Base-by-base conservation (phyloP, 2,888 invertebrate species). In the Ennomos quercinarius region DNA sequence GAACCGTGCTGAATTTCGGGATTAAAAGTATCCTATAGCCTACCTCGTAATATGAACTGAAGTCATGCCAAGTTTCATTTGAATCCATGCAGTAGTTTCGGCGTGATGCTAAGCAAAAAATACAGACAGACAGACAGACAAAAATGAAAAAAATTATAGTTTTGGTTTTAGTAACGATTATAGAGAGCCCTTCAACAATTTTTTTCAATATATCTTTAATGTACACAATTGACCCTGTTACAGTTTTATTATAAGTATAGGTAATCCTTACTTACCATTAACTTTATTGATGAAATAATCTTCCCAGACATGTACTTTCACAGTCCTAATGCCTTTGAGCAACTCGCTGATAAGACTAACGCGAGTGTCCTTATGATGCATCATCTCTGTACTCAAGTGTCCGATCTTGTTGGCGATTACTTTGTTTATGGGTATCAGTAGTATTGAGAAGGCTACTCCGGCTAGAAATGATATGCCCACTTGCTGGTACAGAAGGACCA, bases 251-350 rank as follows among this genome's bases (percentile, higher is more conserved):
- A n/a, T n/a, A n/a, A n/a, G n/a, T n/a, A n/a, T 13, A 48, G 2
- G 39, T 10, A 40, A 12, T 49, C n/a, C 40, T 8, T 8, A 63
- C 63, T 89, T 81, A 96, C 96, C 94, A 71, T 94, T 89, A 49
- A 97, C 95, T 81, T 93, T 94, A 37, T 93, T 84, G 45, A 95
- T 94, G 78, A 99, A 99, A 81, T 96, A 95, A 60, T 96, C 95
- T 86, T 99, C 99, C 99, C 99, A 99, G 11, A 97, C 96, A 81
- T 98, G 97, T 59, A 98, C 93, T 87, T 99, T 99, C 36, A 99
- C 95, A 9, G 97, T 96, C 69, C 96, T 95, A 55, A 99, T 98
- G 12, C 99, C 98, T 68, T 94, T 94, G 59, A 99, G 91, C 63
- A 98, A 93, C 89, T 99, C 99, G 48, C 96, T 95, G 79, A 98